These are phyloP conservation scores for Drosophila trapezifrons DNA, from an alignment of 1,140 invertebrate genomes.

Conservation along the genomic window DNA sequence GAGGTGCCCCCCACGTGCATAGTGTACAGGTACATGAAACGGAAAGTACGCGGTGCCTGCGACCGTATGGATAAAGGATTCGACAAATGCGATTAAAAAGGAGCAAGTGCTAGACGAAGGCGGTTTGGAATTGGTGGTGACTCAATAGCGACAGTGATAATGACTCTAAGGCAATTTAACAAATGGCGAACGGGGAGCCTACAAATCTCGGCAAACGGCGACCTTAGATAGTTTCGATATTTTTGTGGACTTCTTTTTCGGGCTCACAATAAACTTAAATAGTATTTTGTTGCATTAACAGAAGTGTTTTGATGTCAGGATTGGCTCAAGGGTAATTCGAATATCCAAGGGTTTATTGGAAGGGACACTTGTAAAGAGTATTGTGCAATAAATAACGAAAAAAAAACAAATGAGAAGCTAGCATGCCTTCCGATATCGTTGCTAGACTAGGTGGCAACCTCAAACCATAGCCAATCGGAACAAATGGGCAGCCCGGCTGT, in stretches of 20 bases:
- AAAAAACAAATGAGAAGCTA: too few relatives aligned
- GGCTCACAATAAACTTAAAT: not conserved
- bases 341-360: too few relatives aligned
- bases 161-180: not conserved
- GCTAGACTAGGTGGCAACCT: too few relatives aligned
- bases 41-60: not conserved
- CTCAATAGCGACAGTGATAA: not conserved
- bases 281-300: not conserved
- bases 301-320: not conserved
- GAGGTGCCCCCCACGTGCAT: not conserved
- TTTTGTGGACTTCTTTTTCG: not conserved
- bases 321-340: not conserved
- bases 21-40: not conserved
- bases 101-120: not conserved
- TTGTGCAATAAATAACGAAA: not conserved
- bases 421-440: too few relatives aligned
- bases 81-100: not conserved
- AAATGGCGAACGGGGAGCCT: not conserved
- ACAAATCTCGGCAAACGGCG: not conserved
- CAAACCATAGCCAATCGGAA: too few relatives aligned
- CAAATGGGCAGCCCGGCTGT: too few relatives aligned
- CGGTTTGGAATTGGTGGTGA: conserved; percentile 1
- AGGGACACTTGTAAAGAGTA: too few relatives aligned
- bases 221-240: not conserved
- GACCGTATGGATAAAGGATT: fast-evolving